A percentile compares a stretch with the other conserved stretches of the same genome.
Evolutionary conservation across 2,888 invertebrate genomes (phyloP).

Genomic region (Sepioteuthis lessoniana): DNA sequence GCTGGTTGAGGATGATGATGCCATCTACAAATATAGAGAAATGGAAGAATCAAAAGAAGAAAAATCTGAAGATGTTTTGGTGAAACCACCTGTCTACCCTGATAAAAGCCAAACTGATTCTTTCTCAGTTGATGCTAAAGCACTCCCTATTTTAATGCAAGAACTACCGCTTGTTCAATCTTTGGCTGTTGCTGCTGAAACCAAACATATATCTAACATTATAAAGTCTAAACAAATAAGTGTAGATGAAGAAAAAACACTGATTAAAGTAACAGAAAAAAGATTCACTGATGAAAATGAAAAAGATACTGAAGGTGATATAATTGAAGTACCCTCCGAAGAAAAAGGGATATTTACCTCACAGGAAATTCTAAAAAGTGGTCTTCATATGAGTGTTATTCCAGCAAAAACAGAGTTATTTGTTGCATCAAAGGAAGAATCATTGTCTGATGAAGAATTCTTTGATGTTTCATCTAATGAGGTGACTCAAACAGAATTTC

Average conservation of each 20-base stretch:
- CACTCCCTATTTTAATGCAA: background rate
- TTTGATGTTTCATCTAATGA: slow-evolving; percentile 47
- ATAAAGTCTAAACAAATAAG: slow-evolving; percentile 40
- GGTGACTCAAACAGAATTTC: background rate
- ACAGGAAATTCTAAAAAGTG: background rate
- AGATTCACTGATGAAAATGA: background rate
- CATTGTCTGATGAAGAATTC: slow-evolving; percentile 44
- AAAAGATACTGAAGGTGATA: slow-evolving; percentile 25
- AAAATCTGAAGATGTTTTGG: background rate
- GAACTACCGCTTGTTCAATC: slow-evolving; percentile 10
- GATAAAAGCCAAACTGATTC: background rate
- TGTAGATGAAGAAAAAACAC: background rate
- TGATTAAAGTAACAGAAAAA: background rate
- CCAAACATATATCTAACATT: background rate
- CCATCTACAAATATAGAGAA: slow-evolving; percentile 46
- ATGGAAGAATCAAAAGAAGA: background rate
- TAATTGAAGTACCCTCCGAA: background rate
- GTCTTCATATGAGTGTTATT: background rate
- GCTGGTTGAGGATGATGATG: background rate
- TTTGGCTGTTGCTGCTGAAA: background rate
- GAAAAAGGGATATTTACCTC: background rate
- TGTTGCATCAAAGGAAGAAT: background rate
- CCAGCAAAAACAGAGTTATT: background rate
- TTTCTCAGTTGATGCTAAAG: background rate
- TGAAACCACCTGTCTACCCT: background rate